A percentile compares a stretch with the other conserved stretches of the same genome.
Conservation (phyloP, 2,888 invertebrate species). For the Taenaris catops region DNA sequence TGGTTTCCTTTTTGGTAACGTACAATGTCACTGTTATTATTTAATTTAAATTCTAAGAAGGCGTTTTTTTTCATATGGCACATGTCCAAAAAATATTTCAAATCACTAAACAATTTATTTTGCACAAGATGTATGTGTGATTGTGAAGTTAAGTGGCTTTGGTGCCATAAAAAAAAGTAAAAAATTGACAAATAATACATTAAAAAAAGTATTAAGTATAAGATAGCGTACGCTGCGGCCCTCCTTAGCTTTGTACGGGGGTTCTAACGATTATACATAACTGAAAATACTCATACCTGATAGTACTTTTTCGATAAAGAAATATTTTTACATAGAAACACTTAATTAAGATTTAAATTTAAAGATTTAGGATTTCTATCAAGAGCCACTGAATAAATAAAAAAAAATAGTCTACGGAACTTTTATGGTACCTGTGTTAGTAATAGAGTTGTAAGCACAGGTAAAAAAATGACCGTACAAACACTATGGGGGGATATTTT, state of each 20-base stretch:
- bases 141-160: conserved; percentile 59
- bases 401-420: no score
- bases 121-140: conserved; percentile 55
- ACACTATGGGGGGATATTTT: conserved; percentile 48
- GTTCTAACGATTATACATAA: conserved; percentile 1
- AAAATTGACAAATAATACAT: conserved; percentile 74
- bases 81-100: conserved; percentile 14
- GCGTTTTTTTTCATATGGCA: conserved; percentile 4
- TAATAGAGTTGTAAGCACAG: no score
- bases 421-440: no score
- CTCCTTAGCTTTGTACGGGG: conserved; percentile 28
- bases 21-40: no score
- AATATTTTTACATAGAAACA: no score
- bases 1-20: no score
- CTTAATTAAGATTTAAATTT: neutral
- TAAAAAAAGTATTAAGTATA: conserved; percentile 71
- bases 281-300: conserved; percentile 21
- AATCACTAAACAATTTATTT: conserved; percentile 32
- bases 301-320: conserved; percentile 4
- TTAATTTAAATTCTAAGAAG: no score
- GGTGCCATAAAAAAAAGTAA: conserved; percentile 68
- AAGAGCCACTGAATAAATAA: no score
- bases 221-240: conserved; percentile 52
- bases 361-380: no score
- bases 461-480: conserved; percentile 32